Evolutionary conservation across 2,797 vertebrate genomes (phyloP), one percentile per base, ranked within the genome.

Genomic region (Sebastes itinus): DNA sequence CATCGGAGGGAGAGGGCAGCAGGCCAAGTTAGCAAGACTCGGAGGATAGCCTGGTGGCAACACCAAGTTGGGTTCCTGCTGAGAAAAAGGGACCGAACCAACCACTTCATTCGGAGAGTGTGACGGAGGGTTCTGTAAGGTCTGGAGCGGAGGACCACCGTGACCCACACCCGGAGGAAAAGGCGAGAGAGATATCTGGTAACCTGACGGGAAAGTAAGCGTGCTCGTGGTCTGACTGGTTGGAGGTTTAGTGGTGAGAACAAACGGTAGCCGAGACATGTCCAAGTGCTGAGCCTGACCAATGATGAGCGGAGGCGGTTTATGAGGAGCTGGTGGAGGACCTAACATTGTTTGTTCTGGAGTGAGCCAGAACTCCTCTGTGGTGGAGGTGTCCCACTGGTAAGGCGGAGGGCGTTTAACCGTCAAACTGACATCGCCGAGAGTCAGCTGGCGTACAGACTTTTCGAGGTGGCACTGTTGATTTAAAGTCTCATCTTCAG

Each of bases 341-440:
- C 93, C 93, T 66, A 97, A 91, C 88, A 96, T 92, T 55, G 96
- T 97, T 92, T 97, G 97, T 82, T 99, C 98, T 60, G 99, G 97
- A 59, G 97, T 97, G 81, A 99, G 96, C 98, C 99, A 99, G 81
- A 99, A 96, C 85, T 99, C 98, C 91, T 99, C 99, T 9, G 95
- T 94, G 72, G 97, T 91, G 78, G 97, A 86, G 30, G 97, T 89
- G 82, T 99, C 99, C 99, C 99, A 99, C 66, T 99, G 98, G 91
- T 99, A 99, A 0, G 99, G 98, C 0, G 98, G 98, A 6, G 98
- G 98, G 25, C 98, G 96, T 88, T 99, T 99, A 0, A 97, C 83
- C 4, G 95, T 83, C 61, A 97, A 92, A 71, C 90, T 93, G 56
- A 94, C 92, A 20, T 95, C 72, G 77, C 90, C 86, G 13, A 95